phyloP scores from a whole-genome alignment of 2,888 invertebrate species.

The Ceraclea dissimilis region DNA sequence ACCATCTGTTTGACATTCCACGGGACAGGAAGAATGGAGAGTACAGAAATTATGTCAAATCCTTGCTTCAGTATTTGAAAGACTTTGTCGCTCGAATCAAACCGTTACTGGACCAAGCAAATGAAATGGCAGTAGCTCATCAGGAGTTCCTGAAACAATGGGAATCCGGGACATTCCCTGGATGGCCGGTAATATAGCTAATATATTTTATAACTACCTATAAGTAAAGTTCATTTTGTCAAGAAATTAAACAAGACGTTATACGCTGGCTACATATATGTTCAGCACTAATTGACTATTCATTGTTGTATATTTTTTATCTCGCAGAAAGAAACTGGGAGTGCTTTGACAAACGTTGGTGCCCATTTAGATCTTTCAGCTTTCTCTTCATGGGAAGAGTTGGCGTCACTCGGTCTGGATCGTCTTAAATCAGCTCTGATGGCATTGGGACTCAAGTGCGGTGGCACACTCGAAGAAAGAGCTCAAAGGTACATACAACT shows the following conservation, averaged over 20 bases:
- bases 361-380: conserved; percentile 98
- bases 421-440: conserved; percentile 94
- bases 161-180: conserved; percentile 84
- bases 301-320: not conserved
- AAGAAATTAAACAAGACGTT: not conserved
- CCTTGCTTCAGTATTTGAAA: conserved; percentile 77
- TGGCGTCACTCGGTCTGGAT: conserved; percentile 94
- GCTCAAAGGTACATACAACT: conserved; percentile 65
- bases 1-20: conserved; percentile 92
- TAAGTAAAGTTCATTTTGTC: not conserved
- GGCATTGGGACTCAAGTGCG: conserved; percentile 96
- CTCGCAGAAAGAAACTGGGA: conserved; percentile 79
- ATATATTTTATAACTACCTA: not conserved
- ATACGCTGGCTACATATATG: not conserved
- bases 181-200: conserved; percentile 76
- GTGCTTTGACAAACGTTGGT: conserved; percentile 88
- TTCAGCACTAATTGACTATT: not conserved
- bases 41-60: conserved; percentile 76
- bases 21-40: conserved; percentile 85
- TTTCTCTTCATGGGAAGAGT: conserved; percentile 94
- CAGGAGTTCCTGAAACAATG: conserved; percentile 81
- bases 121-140: conserved; percentile 69
- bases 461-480: conserved; percentile 94
- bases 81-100: conserved; percentile 77
- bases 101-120: conserved; percentile 76